Evolutionary conservation across 2,797 vertebrate genomes (phyloP), one percentile per base, ranked within the genome.

Genomic region (Neosilurus hyrtlii): DNA sequence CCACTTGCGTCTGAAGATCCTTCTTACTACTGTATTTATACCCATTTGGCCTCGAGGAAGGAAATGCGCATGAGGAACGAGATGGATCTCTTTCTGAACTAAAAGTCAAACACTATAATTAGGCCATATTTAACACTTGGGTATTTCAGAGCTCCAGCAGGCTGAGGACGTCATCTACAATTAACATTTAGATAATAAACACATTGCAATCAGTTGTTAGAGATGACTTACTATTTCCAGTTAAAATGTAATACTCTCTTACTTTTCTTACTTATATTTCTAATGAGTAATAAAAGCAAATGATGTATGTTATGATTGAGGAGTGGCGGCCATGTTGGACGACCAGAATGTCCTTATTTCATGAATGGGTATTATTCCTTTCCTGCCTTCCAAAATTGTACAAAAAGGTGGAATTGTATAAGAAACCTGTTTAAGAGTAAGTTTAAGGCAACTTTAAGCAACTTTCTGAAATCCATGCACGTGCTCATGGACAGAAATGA

Each of bases 61-160:
- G 91, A 90, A 94, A 92, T 90, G 90, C 91, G 92, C 93, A 93
- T 92, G 83, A 80, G 92, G 91, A 93, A 92, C 88, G 88, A 91
- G 91, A 89, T 85, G 83, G 90, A 93, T 92, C 87, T 87, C 90
- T 82, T 86, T 90, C 92, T 88, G 92, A 90, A 92, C 92, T 90
- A 94, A 94, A 95, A 94, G 93, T 94, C 94, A 94, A 91, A 89
- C 87, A 89, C 83, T 86, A 92, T 93, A 93, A 94, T 95, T 93
- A 94, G 93, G 90, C 93, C 90, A 89, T 88, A 90, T 93, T 92
- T 90, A 93, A 92, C 90, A 91, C 91, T 83, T 90, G 89, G 85
- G 84, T 56, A 52, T 90, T 88, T 87, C 90, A 88, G 91, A 91
- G 88, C 76, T 90, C 91, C 90, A 89, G 87, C 91, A 91, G 91